Evolutionary conservation across 2,113 vertebrate genomes (phyloP).

Genomic region (Pithys albifrons): DNA sequence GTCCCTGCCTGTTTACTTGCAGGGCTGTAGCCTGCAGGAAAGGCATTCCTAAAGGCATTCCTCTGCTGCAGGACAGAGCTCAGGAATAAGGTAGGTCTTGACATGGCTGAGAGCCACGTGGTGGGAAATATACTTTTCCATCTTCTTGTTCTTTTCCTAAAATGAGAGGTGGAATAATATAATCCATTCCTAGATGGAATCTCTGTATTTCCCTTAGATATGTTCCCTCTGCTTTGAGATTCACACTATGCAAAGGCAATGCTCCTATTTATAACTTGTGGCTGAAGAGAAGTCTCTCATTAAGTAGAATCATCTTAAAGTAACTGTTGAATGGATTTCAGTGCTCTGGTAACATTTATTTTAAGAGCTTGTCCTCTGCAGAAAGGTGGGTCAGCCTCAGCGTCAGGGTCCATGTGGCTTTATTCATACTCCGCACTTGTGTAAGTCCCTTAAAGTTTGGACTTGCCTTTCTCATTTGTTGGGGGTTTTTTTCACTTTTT

Average conservation of each 20-base stretch:
- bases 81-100: conserved; percentile 21
- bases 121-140: background rate
- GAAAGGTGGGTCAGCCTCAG: background rate
- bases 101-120: fast-evolving
- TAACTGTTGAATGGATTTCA: conserved; percentile 7
- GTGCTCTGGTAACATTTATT: background rate
- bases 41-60: background rate
- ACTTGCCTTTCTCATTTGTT: background rate
- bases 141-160: background rate
- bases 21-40: background rate
- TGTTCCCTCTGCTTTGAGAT: background rate
- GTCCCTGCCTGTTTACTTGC: conserved; percentile 49
- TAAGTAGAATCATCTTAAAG: background rate
- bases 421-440: background rate
- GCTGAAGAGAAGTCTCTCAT: conserved; percentile 49
- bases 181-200: background rate
- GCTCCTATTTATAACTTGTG: conserved; percentile 47
- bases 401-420: background rate
- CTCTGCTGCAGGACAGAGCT: background rate
- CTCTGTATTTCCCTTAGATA: background rate
- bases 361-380: background rate
- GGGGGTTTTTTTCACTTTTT: background rate
- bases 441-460: background rate
- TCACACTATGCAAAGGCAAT: background rate
- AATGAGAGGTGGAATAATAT: background rate